phyloP scores from a whole-genome alignment of 2,888 invertebrate genomes.

The Polydrusus cervinus region DNA sequence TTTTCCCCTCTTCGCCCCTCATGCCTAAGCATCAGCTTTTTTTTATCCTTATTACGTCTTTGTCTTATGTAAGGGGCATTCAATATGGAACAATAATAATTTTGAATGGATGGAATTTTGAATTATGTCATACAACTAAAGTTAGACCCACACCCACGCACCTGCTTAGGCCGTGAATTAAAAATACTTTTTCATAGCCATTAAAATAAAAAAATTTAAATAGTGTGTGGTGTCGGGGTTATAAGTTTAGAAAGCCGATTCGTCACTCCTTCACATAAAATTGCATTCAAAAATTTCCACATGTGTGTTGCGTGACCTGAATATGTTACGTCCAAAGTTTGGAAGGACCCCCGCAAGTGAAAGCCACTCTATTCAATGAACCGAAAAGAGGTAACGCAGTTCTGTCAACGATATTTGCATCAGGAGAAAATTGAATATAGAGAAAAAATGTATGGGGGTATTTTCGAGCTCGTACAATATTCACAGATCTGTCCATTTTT shows the following conservation, averaged over 20 bases:
- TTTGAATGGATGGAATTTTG: no score
- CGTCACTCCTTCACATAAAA: constrained; percentile 29
- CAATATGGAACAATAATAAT: no score
- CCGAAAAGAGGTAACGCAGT: constrained; percentile 30
- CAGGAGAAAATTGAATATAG: constrained; percentile 14
- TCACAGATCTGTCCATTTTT: no score
- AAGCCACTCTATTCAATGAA: constrained; percentile 39
- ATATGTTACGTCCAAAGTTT: constrained; percentile 35
- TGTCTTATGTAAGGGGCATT: no score
- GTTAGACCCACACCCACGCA: no score
- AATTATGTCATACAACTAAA: no score
- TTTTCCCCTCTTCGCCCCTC: no score
- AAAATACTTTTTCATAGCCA: not conserved
- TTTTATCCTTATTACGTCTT: no score
- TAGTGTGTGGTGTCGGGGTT: constrained; percentile 7
- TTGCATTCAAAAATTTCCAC: constrained; percentile 40
- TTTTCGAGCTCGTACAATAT: no score
- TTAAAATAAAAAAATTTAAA: constrained; percentile 10
- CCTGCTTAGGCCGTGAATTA: not conserved
- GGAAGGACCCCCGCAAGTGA: constrained; percentile 16
- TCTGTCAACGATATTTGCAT: constrained; percentile 27
- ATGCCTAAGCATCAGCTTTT: no score
- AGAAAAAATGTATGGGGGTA: not conserved
- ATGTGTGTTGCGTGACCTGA: constrained; percentile 34
- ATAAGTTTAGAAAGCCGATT: constrained; percentile 30